Base-by-base conservation (phyloP, 2,113 vertebrate species). In the Psammodynastes pulverulentus region DNA sequence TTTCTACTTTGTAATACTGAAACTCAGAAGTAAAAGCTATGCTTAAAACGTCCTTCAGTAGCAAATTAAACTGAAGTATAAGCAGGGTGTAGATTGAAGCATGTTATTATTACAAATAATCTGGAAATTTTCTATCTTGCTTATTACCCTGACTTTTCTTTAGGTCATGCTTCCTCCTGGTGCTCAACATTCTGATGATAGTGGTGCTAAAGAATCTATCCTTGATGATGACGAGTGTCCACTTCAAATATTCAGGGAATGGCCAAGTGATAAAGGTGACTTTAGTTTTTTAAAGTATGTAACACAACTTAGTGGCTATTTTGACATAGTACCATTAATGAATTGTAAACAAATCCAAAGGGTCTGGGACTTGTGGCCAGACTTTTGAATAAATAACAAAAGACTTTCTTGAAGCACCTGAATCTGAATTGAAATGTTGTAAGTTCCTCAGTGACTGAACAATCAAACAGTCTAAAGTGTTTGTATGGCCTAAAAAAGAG, bases 181-280 rank as follows among this genome's bases (percentile, higher is more conserved):
- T 93, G 95, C 97, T 92, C 98, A 99, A 97, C 99, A 99, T 89
- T 98, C 96, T n/a, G 99, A 99, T 46, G 99, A 99, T 51, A 99
- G 98, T 96, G 98, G 98, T 53, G 97, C 98, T 89, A 99, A 98
- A 94, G 99, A 99, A 92, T 96, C 91, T 24, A 98, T 99, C 93
- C 98, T 99, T 72, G 99, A 99, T 29, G 99, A 99, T 88, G 94
- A 97, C 0, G 99, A 99, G 93, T 99, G 99, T 95, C 99, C 99
- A 6, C 97, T 99, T 94, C 99, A 99, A 92, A 99, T 99, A 97
- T 99, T 99, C 97, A 98, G 98, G 96, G 99, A 99, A 87, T 99
- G 99, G 99, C 98, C 99, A 84, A 98, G 98, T 89, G 99, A 99
- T 96, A 98, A 98, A 98, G 99, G 99, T 99, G 95, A 89, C 72